A percentile compares a stretch with the other conserved stretches of the same genome.
phyloP scores from a whole-genome alignment of 2,113 vertebrate species.

The Bubo scandiacus region DNA sequence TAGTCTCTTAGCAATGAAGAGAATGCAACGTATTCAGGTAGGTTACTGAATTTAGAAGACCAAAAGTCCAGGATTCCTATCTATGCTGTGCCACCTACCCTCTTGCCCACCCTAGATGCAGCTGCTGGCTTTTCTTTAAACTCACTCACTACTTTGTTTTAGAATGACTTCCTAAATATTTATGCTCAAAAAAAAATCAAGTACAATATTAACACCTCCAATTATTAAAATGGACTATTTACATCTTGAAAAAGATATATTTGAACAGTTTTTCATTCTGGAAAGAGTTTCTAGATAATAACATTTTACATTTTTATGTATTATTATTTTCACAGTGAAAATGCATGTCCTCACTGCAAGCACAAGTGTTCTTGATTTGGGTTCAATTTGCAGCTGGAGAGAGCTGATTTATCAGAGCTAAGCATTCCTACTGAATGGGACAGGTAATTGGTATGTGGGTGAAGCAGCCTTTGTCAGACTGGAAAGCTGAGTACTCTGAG shows the following conservation, averaged over 20 bases:
- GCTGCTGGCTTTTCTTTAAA: background rate
- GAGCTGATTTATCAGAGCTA: background rate
- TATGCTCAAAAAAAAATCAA: background rate
- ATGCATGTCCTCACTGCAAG: background rate
- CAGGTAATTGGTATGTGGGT: background rate
- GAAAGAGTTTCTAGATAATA: background rate
- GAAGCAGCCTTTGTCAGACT: background rate
- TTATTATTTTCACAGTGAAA: background rate
- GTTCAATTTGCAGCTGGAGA: background rate
- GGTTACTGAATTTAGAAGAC: background rate
- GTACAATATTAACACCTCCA: background rate
- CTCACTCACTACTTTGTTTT: background rate
- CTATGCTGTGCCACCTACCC: accelerated
- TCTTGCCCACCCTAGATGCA: background rate
- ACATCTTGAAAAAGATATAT: background rate
- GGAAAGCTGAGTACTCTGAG: background rate
- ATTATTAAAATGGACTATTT: background rate
- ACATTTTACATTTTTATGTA: background rate
- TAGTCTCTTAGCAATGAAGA: background rate
- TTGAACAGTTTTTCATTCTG: background rate
- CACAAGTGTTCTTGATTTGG: background rate
- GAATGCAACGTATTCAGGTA: background rate
- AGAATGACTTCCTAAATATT: background rate
- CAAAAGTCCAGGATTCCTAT: background rate
- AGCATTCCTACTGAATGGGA: background rate